Conservation (phyloP, 2,888 invertebrate species). For the Papilio protenor region DNA sequence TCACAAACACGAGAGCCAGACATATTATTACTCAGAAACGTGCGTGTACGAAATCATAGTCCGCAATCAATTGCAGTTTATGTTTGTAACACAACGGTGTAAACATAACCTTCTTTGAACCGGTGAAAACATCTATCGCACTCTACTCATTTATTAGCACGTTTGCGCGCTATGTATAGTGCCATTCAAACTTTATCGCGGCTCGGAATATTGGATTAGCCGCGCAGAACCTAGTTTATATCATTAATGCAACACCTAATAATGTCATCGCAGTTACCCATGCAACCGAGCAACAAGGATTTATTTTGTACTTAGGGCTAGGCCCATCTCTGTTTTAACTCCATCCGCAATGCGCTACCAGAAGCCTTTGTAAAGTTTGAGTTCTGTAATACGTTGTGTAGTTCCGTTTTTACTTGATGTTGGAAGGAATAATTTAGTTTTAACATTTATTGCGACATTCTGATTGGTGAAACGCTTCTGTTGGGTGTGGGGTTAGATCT, state of each 20-base stretch:
- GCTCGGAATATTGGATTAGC: too few relatives aligned
- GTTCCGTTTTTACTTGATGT: conserved; percentile 58
- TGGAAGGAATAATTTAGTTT: conserved; percentile 64
- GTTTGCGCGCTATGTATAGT: neutral
- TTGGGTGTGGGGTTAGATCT: conserved; percentile 59
- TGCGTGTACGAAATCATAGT: conserved; percentile 34
- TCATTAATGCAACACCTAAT: too few relatives aligned
- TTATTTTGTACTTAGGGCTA: too few relatives aligned
- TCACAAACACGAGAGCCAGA: neutral
- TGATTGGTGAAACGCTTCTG: conserved; percentile 65
- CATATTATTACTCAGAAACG: conserved; percentile 24
- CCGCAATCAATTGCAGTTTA: conserved; percentile 30
- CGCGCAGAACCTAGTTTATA: too few relatives aligned
- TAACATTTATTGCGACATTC: conserved; percentile 72
- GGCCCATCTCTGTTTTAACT: too few relatives aligned
- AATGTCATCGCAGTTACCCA: too few relatives aligned
- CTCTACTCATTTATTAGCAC: conserved; percentile 40
- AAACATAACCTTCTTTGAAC: conserved; percentile 35
- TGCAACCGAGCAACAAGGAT: too few relatives aligned
- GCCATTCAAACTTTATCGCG: too few relatives aligned
- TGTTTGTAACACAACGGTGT: conserved; percentile 18
- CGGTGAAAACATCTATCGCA: conserved; percentile 8
- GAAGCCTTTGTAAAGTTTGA: neutral
- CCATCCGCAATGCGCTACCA: neutral
- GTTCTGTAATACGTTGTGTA: conserved; percentile 33